Evolutionary conservation across 2,797 vertebrate genomes (phyloP), one percentile per base, ranked within the genome.

Genomic region (Margarornis squamiger): DNA sequence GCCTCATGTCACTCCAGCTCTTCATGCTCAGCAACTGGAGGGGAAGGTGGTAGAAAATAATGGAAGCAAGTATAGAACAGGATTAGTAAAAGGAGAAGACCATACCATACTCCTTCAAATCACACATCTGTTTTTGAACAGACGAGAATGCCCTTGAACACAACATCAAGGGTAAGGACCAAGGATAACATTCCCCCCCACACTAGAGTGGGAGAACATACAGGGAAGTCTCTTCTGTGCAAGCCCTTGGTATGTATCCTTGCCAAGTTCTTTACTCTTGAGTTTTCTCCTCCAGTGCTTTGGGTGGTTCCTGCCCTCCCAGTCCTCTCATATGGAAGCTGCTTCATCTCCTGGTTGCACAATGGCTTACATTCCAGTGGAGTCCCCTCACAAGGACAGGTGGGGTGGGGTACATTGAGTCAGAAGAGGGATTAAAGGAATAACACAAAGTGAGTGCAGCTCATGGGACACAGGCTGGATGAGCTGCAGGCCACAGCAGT

Each of bases 1-100:
- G 99, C 78, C 99, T 98, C 98, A 99, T 98, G 94, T 99, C 98
- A 0, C 98, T 97, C 99, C 99, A 99, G 95, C 99, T 99, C 96
- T 97, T 99, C 98, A 99, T 99, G 73, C 97, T 97, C 39, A 98
- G 98, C 93, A 99, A 61, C 99, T 99, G 93, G 8, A 61, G 12
- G 41, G 46, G n/a, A 13, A 65, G 10, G 24, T 26, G 3, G 22
- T 12, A 76, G 24, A 76, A 59, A 12, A 63, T 7, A 86, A 67
- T 5, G 7, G 51, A 93, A 85, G 21, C 8, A 82, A 36, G 4
- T 11, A 58, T 8, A 2, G 6, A 92, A 87, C 5, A 41, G 9
- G 7, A 77, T 86, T 55, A 78, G 20, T 0, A 2, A 85, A 74
- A 66, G 29, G 26, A 46, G 27, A 49, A 39, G 26, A 26, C 61